Conservation (phyloP, 2,113 vertebrate species). For the Tor tambroides region DNA sequence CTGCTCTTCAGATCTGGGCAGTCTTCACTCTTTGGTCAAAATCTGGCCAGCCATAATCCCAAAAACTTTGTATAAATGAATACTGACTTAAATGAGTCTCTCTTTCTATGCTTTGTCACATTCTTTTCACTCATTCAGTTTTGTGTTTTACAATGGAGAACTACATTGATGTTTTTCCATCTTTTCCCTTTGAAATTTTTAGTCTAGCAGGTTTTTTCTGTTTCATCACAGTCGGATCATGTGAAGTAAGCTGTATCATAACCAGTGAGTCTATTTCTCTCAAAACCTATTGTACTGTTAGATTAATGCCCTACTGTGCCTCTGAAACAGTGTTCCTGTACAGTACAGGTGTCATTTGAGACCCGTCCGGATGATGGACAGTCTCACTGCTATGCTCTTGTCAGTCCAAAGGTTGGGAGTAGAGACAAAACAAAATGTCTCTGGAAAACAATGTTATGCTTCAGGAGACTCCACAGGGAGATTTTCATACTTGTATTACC, state of each 20-base stretch:
- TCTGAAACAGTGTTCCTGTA: neutral
- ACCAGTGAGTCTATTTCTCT: neutral
- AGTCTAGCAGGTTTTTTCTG: neutral
- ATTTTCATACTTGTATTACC: neutral
- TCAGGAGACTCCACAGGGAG: neutral
- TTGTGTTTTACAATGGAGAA: neutral
- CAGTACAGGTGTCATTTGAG: neutral
- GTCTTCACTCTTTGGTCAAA: neutral
- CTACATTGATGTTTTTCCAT: neutral
- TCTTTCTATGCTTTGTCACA: neutral
- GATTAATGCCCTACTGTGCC: neutral
- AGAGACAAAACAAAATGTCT: neutral
- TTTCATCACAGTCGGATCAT: neutral
- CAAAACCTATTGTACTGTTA: neutral
- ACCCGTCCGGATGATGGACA: neutral
- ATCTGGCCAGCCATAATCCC: neutral
- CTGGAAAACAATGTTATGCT: constrained; percentile 9
- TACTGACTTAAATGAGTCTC: neutral
- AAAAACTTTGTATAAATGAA: neutral
- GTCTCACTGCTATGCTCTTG: neutral
- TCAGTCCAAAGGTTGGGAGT: neutral
- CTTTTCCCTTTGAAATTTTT: neutral
- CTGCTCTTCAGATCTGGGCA: constrained; percentile 12
- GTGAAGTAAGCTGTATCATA: neutral
- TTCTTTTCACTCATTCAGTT: neutral